A percentile compares a stretch with the other conserved stretches of the same genome.
phyloP scores from a whole-genome alignment of 2,113 vertebrate genomes.

The Oxyruncus cristatus region DNA sequence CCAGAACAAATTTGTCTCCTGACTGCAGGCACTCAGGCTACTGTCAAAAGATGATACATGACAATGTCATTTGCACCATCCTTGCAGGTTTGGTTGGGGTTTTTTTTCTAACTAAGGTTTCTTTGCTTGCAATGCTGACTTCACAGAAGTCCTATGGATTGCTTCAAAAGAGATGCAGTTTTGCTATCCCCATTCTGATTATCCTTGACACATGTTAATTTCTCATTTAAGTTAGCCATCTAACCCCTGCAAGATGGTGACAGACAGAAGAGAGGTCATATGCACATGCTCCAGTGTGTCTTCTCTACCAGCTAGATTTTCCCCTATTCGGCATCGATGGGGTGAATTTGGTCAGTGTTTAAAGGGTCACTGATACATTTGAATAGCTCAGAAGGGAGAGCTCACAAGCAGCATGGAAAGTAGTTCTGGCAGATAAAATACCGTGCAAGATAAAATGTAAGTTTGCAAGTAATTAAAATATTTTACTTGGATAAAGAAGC shows the following conservation, averaged over 20 bases:
- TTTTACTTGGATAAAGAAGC: slow-evolving; percentile 16
- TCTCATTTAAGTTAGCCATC: neutral
- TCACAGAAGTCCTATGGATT: neutral
- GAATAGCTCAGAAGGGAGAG: neutral
- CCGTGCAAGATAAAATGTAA: slow-evolving; percentile 12
- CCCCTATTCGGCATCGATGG: neutral
- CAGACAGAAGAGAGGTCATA: neutral
- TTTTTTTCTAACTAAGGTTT: neutral
- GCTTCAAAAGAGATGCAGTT: neutral
- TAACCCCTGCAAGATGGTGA: neutral
- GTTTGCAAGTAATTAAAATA: slow-evolving; percentile 23
- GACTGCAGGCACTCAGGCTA: neutral
- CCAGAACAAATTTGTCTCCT: neutral
- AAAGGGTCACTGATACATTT: neutral
- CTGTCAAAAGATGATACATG: neutral
- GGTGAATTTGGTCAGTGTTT: neutral
- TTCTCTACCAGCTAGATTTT: neutral
- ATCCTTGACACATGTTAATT: neutral
- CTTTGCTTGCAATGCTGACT: neutral
- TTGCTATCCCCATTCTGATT: neutral
- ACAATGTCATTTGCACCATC: neutral
- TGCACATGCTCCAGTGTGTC: neutral
- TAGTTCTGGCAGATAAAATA: neutral
- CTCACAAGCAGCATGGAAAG: neutral
- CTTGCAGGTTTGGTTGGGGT: neutral